Evolutionary conservation across 1,140 invertebrate genomes (phyloP), one percentile per base, ranked within the genome.

Genomic region (Aphaenogaster floridana): DNA sequence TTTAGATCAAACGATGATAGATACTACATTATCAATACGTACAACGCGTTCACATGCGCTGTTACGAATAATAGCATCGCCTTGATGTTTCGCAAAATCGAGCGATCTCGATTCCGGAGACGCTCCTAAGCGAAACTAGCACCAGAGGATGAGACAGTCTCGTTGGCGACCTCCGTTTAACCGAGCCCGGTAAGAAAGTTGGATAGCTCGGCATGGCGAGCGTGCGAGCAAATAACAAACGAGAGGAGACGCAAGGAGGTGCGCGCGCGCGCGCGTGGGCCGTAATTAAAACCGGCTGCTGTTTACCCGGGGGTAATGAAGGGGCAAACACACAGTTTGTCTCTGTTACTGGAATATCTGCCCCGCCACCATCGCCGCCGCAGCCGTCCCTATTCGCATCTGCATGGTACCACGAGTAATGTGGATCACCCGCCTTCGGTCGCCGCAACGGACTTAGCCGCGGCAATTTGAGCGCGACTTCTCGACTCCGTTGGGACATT

Each of bases 281-380:
- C 92, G 93, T 95, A 95, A 95, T 95, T 95, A 95, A 95, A 95
- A 95, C 94, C 93, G 87, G 91, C 93, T 92, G 92, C 91, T 95
- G 94, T 94, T 95, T 95, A 95, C 93, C 90, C 91, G 92, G 87
- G 91, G 92, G 93, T 95, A 95, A 95, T 95, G 94, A 95, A 95
- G 94, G 93, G 92, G 92, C 92, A 94, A 94, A 94, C 93, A 94
- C 92, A 93, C 94, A 93, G 94, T 95, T 94, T 95, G 94, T 94
- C 94, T 94, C 93, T 92, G 93, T 95, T 94, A 93, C 91, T 91
- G 87, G 93, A 93, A 93, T 86, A 80, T 80, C 78, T 80, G n/a
- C 78, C 63, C 48, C 78, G 34, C 87, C 78, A 57, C 17, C 72
- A 3, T 52, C 45, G 36, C 21, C 39, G 61, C 66, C 50, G 21